These are phyloP conservation scores for Creontiades dilutus DNA, from an alignment of 2,888 invertebrate species.

Conservation along the genomic window DNA sequence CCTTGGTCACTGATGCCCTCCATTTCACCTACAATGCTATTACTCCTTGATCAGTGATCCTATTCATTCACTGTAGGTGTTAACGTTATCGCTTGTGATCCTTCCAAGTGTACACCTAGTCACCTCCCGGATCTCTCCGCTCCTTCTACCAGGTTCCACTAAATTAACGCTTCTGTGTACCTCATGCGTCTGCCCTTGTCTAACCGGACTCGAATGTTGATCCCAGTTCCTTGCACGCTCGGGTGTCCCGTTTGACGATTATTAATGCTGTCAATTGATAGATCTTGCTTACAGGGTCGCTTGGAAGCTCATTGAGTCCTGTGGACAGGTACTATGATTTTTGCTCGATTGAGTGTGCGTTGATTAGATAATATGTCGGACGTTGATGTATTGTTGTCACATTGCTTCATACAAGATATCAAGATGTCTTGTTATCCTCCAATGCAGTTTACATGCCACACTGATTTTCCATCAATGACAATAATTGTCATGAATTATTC, in stretches of 20 bases:
- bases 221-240: slow-evolving; percentile 59
- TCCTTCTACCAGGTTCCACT: slow-evolving; percentile 46
- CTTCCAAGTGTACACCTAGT: slow-evolving; percentile 61
- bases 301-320: slow-evolving; percentile 42
- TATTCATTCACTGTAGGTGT: slow-evolving; percentile 66
- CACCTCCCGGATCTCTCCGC: slow-evolving; percentile 42
- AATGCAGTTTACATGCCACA: too few species aligned
- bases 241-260: slow-evolving; percentile 59
- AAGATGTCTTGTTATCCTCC: too few species aligned
- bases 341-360: slow-evolving; percentile 41
- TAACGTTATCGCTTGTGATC: slow-evolving; percentile 70
- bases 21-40: slow-evolving; percentile 57
- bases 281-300: background rate
- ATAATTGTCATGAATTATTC: too few species aligned
- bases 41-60: slow-evolving; percentile 71
- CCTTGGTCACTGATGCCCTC: slow-evolving; percentile 56
- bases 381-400: background rate
- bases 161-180: slow-evolving; percentile 62
- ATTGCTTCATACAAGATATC: background rate
- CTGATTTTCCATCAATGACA: too few species aligned
- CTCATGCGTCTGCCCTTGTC: slow-evolving; percentile 4
- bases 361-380: background rate
- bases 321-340: slow-evolving; percentile 6
- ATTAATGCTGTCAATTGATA: slow-evolving; percentile 63
- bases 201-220: slow-evolving; percentile 62